phyloP scores from a whole-genome alignment of 2,113 vertebrate genomes.

The Acrocephalus kingi region DNA sequence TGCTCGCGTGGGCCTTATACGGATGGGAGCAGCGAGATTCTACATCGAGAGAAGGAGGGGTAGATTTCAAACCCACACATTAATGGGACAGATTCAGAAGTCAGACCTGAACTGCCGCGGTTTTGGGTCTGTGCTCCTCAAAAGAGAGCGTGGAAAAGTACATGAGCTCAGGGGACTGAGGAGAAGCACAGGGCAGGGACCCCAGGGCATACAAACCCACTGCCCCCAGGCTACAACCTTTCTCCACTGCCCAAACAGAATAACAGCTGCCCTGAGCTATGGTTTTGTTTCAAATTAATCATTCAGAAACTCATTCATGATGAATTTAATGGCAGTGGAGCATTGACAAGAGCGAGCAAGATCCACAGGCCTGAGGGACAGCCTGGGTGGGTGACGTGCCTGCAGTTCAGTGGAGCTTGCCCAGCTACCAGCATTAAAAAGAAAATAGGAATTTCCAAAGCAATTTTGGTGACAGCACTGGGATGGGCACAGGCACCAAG shows the following conservation, averaged over 20 bases:
- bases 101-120: neutral
- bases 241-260: neutral
- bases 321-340: neutral
- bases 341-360: neutral
- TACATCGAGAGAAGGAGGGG: neutral
- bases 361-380: neutral
- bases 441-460: neutral
- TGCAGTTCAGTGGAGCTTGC: neutral
- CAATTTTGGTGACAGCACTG: neutral
- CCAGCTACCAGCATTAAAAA: neutral
- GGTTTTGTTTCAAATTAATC: neutral
- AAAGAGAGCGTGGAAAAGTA: neutral
- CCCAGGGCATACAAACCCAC: neutral
- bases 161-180: neutral
- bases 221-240: neutral
- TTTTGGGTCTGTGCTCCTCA: neutral
- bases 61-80: neutral
- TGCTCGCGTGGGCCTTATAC: conserved; percentile 44
- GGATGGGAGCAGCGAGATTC: neutral
- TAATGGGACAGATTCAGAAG: accelerated
- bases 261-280: neutral
- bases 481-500: neutral
- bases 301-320: neutral
- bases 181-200: neutral
- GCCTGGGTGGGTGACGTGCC: neutral